Conservation (phyloP, 2,888 invertebrate species). For the Napeogenes inachia region DNA sequence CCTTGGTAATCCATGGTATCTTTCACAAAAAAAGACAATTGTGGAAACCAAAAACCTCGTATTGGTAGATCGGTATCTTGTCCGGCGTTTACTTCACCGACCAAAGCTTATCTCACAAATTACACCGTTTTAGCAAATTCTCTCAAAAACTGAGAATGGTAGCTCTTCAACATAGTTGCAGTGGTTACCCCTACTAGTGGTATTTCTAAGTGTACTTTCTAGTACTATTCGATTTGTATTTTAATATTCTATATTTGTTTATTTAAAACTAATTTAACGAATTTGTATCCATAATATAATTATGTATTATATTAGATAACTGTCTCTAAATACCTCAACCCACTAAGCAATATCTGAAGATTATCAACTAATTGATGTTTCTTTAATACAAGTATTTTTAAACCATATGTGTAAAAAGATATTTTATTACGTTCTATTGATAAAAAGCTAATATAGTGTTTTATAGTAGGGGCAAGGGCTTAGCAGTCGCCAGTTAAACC, state of each 20-base stretch:
- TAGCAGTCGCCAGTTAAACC: slow-evolving; percentile 59
- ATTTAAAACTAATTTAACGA: too few species aligned
- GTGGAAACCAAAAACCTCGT: slow-evolving; percentile 38
- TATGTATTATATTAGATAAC: too few species aligned
- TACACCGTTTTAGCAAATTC: slow-evolving; percentile 64
- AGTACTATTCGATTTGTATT: too few species aligned
- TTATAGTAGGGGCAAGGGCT: slow-evolving; percentile 55
- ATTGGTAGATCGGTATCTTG: slow-evolving; percentile 58
- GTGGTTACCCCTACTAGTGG: slow-evolving; percentile 14
- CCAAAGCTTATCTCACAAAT: slow-evolving; percentile 64
- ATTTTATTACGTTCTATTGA: not conserved
- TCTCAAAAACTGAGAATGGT: slow-evolving; percentile 59
- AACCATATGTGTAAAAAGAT: not conserved
- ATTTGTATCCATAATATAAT: too few species aligned
- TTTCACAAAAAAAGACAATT: slow-evolving; percentile 32
- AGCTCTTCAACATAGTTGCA: slow-evolving; percentile 23
- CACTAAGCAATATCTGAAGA: not conserved
- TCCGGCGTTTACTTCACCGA: slow-evolving; percentile 46
- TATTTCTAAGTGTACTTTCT: too few species aligned
- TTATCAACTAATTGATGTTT: not conserved
- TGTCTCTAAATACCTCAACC: too few species aligned
- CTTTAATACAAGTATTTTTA: too few species aligned
- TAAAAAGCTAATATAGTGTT: not conserved
- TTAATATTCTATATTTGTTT: too few species aligned
- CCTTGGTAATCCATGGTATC: slow-evolving; percentile 33